Conservation (phyloP, 2,113 vertebrate genomes). For the Egretta garzetta region DNA sequence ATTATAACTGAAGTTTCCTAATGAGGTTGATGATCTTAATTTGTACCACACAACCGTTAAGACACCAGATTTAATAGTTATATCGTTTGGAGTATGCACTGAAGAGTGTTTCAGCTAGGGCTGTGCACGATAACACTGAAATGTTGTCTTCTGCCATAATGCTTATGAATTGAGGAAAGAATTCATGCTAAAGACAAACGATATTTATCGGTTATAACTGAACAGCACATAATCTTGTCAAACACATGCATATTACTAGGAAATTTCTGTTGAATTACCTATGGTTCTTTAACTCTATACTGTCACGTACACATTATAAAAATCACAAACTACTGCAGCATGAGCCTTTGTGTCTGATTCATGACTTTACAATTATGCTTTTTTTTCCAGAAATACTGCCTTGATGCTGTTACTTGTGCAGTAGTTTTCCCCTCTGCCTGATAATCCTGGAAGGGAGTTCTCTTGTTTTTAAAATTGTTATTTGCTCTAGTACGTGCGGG, state of each 20-base stretch:
- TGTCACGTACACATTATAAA: neutral
- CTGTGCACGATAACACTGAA: neutral
- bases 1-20: neutral
- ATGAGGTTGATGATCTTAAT: neutral
- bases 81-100: neutral
- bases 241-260: neutral
- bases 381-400: neutral
- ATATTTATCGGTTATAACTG: conserved; percentile 21
- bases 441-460: neutral
- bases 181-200: neutral
- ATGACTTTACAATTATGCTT: neutral
- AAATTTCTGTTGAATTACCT: neutral
- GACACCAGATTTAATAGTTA: neutral
- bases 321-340: neutral
- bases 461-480: neutral
- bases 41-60: neutral
- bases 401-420: neutral
- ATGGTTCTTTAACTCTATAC: neutral
- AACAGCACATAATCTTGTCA: conserved; percentile 3
- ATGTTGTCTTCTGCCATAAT: neutral
- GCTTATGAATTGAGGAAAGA: neutral
- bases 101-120: neutral
- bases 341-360: neutral
- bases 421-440: neutral
- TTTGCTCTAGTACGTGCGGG: neutral